Base-by-base conservation (phyloP, 2,888 invertebrate species). In the Coelinius sp. region DNA sequence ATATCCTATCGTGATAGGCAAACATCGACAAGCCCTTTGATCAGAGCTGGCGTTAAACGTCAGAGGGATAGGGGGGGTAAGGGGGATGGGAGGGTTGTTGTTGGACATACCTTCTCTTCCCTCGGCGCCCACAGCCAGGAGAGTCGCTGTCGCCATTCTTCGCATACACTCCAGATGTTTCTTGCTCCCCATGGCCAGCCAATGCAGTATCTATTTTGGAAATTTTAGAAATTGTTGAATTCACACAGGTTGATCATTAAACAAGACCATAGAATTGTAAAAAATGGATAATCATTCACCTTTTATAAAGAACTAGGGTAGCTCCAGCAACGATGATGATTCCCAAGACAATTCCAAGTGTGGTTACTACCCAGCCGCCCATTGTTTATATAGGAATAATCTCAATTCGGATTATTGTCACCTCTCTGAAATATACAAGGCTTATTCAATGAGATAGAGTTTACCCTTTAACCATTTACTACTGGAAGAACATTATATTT, bases 101-200 rank as follows among this genome's bases (percentile, higher is more conserved):
- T 4, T 27, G 38, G 22, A 65, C 64, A 68, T 73, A 87, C 87
- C 82, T 87, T 87, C 75, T 87, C 87, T 67, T 87, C 87, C 22
- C 86, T 77, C 10, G 87, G 86, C 31, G 87, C 87, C 87, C 87
- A 87, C 12, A 86, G 78, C 87, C 87, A 87, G 4, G 85, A 84
- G 25, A 87, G 71, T 67, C 83, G 84, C 68, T 87, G 86, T 65
- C 85, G 80, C 86, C 87, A 87, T 69, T 86, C 86, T 72, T 86
- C 84, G 78, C 85, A 86, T 63, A 86, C 80, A 70, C 83, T 84
- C 86, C 86, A 86, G 25, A 86, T 75, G 75, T 84, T 85, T 69
- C 87, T 82, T 2, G 81, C 75, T 4, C 83, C 78, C 81, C 86
- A 87, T 78, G 85, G 84, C 84, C 86, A 85, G 66, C 81, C 79